Percentiles rank a stretch among this genome's conserved stretches.
Conservation (phyloP, 2,888 invertebrate genomes). For the Hyposoter didymator region DNA sequence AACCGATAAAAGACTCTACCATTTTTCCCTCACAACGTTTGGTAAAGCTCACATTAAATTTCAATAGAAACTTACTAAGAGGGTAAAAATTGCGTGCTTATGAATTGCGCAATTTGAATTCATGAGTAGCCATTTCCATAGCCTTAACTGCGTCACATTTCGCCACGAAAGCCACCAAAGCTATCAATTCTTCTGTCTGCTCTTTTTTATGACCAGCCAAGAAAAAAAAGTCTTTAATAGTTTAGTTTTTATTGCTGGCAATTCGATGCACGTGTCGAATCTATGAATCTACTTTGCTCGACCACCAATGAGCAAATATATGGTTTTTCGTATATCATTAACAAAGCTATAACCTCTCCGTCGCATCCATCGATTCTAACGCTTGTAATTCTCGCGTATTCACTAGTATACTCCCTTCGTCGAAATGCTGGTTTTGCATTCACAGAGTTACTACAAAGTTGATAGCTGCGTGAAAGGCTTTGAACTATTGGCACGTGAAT, state of each 20-base stretch:
- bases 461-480: neutral
- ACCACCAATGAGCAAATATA: neutral
- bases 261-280: conserved; percentile 16
- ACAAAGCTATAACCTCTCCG: neutral
- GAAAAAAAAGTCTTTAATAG: neutral
- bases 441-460: neutral
- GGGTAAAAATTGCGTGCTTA: neutral
- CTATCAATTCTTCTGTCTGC: neutral
- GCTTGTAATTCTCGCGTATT: neutral
- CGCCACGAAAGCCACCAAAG: neutral
- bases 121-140: conserved; percentile 1
- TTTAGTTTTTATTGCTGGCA: neutral
- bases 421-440: neutral
- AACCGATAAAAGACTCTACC: neutral
- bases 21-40: neutral
- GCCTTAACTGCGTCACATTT: conserved; percentile 1
- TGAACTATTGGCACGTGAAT: neutral
- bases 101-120: conserved; percentile 10
- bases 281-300: neutral
- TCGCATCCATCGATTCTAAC: neutral
- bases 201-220: conserved; percentile 13
- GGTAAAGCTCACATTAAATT: neutral
- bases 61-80: neutral
- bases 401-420: neutral
- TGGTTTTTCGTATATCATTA: neutral